phyloP scores from a whole-genome alignment of 2,113 vertebrate species.

The Steatornis caripensis region DNA sequence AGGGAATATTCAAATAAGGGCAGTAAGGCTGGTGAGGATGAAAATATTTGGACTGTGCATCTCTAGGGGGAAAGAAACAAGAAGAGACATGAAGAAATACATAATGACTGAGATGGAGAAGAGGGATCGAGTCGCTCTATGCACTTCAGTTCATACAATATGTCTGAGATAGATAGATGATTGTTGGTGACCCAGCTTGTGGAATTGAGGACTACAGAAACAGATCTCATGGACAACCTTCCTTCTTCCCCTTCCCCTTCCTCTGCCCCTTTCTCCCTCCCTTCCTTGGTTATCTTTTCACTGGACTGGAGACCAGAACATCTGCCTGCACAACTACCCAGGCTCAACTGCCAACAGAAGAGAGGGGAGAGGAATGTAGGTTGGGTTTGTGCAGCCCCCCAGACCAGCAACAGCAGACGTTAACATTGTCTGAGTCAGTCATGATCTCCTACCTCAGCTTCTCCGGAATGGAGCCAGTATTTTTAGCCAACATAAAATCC shows the following conservation, averaged over 20 bases:
- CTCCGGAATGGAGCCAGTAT: not conserved
- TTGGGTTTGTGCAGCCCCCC: not conserved
- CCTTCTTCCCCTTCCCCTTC: not conserved
- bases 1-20: not conserved
- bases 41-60: not conserved
- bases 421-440: not conserved
- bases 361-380: not conserved
- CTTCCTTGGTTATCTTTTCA: not conserved
- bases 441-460: not conserved
- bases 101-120: not conserved
- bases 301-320: not conserved
- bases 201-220: not conserved
- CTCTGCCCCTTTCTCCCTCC: not conserved
- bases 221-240: not conserved
- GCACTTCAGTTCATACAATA: not conserved
- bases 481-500: not conserved
- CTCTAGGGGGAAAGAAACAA: not conserved
- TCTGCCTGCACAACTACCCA: not conserved
- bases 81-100: not conserved
- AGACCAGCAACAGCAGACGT: not conserved
- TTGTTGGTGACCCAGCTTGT: not conserved
- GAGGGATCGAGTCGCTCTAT: not conserved
- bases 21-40: not conserved
- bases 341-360: not conserved
- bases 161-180: not conserved